Conservation (phyloP, 2,797 vertebrate genomes). For the Bucorvus abyssinicus region DNA sequence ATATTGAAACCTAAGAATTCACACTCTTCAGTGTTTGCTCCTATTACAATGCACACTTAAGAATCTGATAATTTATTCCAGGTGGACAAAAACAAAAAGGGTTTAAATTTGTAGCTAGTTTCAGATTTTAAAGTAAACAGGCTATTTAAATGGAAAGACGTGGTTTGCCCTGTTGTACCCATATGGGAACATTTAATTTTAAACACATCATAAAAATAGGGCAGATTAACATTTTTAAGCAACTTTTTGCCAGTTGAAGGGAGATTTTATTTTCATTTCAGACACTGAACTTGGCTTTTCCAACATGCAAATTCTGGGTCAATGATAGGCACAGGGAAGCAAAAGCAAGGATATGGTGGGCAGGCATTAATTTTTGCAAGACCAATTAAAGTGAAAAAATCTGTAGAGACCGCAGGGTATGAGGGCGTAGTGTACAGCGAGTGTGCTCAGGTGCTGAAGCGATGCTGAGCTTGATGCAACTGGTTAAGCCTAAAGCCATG, state of each 20-base stretch:
- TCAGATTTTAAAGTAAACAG: constrained; percentile 70
- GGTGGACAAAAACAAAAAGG: constrained; percentile 58
- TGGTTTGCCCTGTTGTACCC: constrained; percentile 11
- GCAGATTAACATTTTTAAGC: constrained; percentile 55
- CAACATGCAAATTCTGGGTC: neutral
- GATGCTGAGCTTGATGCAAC: neutral
- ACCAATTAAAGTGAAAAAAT: neutral
- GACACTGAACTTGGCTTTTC: neutral
- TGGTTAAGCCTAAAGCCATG: neutral
- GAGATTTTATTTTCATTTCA: constrained; percentile 40
- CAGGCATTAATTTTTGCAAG: neutral
- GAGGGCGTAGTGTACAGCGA: neutral
- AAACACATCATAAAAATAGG: constrained; percentile 64
- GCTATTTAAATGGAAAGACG: constrained; percentile 50
- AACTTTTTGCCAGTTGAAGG: constrained; percentile 30
- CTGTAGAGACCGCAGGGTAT: neutral
- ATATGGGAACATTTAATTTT: constrained; percentile 69
- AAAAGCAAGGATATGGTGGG: neutral
- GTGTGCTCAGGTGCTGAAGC: neutral
- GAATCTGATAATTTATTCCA: constrained; percentile 65
- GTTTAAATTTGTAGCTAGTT: constrained; percentile 60
- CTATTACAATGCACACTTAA: constrained; percentile 49
- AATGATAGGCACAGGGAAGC: neutral
- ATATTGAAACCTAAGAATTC: constrained; percentile 68
- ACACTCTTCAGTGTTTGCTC: constrained; percentile 43